Conservation (phyloP, 2,888 invertebrate species). For the Lithosia quadra region DNA sequence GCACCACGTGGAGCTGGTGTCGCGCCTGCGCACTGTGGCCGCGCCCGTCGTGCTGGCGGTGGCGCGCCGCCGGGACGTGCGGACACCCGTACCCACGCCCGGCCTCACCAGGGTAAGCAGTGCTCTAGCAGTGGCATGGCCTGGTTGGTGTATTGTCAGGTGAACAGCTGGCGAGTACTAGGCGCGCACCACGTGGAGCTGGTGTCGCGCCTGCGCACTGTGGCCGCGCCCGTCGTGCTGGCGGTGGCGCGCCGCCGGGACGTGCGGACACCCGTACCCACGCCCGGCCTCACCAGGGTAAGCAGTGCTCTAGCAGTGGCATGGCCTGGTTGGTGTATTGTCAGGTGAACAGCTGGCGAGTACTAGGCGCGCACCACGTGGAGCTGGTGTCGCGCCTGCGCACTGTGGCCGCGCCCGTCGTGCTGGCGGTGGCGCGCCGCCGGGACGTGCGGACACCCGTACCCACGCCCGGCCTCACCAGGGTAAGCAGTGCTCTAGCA, state of each 20-base stretch:
- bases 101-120: not conserved
- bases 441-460: not conserved
- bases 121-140: no score
- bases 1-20: conserved; percentile 96
- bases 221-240: conserved; percentile 93
- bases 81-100: not conserved
- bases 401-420: conserved; percentile 92
- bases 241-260: conserved; percentile 89
- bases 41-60: conserved; percentile 94
- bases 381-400: conserved; percentile 96
- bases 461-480: not conserved
- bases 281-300: not conserved
- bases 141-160: conserved; percentile 82
- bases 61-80: conserved; percentile 80
- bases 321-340: conserved; percentile 25
- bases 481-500: no score
- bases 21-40: conserved; percentile 93
- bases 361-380: conserved; percentile 95
- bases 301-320: no score
- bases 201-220: conserved; percentile 93
- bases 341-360: conserved; percentile 94
- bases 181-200: conserved; percentile 97
- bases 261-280: no score
- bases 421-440: conserved; percentile 92
- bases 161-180: conserved; percentile 93